A percentile compares a stretch with the other conserved stretches of the same genome.
phyloP scores from a whole-genome alignment of 1,140 invertebrate genomes.

The Holcopasites calliopsidis region DNA sequence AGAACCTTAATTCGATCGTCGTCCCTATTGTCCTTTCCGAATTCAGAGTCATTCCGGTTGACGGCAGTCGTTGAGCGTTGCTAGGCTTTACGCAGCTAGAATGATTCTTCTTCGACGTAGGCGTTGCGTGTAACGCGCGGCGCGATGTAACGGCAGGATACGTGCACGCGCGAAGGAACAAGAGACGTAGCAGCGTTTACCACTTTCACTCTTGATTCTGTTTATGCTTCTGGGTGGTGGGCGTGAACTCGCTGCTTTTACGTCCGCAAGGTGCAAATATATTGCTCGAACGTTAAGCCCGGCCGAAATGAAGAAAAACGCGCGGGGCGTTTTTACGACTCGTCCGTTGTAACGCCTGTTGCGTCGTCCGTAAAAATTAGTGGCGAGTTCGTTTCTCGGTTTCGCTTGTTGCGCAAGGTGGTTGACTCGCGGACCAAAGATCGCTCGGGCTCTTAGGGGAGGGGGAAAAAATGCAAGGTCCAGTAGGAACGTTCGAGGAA shows the following conservation, averaged over 20 bases:
- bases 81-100: background rate
- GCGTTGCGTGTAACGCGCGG: background rate
- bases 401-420: too few species aligned
- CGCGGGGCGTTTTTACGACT: background rate
- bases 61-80: background rate
- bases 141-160: background rate
- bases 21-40: background rate
- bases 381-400: background rate
- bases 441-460: too few species aligned
- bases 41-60: too few species aligned
- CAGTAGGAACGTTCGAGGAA: too few species aligned
- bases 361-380: background rate
- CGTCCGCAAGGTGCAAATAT: conserved; percentile 12
- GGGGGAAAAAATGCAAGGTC: background rate
- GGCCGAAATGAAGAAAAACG: background rate
- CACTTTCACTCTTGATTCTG: conserved; percentile 31
- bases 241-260: conserved; percentile 18
- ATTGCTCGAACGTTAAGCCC: conserved; percentile 5
- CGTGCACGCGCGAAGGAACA: background rate
- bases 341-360: background rate
- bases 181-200: background rate
- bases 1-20: background rate
- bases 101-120: too few species aligned
- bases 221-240: conserved; percentile 6
- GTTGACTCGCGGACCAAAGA: too few species aligned